Evolutionary conservation across 2,113 vertebrate genomes (phyloP), one percentile per base, ranked within the genome.

Genomic region (Sceloporus tristichus): DNA sequence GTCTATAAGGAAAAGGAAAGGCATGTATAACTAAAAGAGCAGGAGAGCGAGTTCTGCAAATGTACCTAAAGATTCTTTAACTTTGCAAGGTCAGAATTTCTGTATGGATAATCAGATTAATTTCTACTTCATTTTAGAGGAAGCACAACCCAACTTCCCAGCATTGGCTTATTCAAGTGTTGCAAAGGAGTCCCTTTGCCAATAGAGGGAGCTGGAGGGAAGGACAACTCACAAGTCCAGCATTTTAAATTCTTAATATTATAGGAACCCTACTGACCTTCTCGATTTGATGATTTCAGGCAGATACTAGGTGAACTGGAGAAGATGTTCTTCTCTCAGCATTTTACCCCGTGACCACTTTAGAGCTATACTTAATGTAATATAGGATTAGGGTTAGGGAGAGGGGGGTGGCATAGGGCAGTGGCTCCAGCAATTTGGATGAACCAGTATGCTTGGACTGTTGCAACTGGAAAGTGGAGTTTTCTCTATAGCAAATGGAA

Each of bases 171-270:
- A 27, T 79, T 86, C 42, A 56, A 21, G 23, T 77, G 23, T 42
- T 87, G 77, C 2, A 59, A 59, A 56, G 42, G 42, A 10, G 14
- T 6, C 14, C 8, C 34, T 71, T 56, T 34, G 71, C 76, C 42
- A 79, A 86, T 13, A 86, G 85, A 86, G 65, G 42, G 66, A 11
- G 34, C 25, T 40, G 73, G 53, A 59, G 48, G 66, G 77, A 86
- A 71, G 62, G 29, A 13, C 19, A 79, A 73, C 3, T 59, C 18
- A 59, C 16, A 7, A 56, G 8, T 16, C 13, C n/a, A 27, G 34
- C 21, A 71, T 18, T 4, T 29, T 3, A 68, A 23, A 5, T 25
- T 71, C 48, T 48, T 86, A 9, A 38, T 79, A 68, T 59, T 25
- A 66, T 65, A 14, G 56, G 9, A 42, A n/a, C 21, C 25, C 74